A percentile compares a stretch with the other conserved stretches of the same genome.
phyloP scores from a whole-genome alignment of 2,113 vertebrate species.

The Typhlomys cinereus region DNA sequence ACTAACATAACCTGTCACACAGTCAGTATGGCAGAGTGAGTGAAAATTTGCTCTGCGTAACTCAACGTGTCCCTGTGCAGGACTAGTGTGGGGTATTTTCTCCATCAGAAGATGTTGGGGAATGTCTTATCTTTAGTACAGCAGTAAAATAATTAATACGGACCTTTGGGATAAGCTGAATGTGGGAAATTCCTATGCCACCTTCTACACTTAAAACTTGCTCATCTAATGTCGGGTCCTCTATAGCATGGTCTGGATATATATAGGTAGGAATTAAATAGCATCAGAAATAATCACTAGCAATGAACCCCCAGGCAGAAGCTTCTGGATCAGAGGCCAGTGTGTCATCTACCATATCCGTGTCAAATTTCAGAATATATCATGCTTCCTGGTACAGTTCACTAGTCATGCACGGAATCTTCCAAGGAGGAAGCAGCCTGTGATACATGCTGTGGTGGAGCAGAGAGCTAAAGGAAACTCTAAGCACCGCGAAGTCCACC shows the following conservation, averaged over 20 bases:
- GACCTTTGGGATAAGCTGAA: neutral
- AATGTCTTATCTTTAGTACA: neutral
- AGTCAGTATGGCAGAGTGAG: neutral
- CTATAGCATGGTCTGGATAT: neutral
- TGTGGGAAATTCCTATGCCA: neutral
- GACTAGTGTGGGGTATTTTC: neutral
- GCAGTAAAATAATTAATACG: neutral
- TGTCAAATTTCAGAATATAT: neutral
- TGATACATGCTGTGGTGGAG: neutral
- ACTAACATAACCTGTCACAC: neutral
- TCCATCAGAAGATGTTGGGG: neutral
- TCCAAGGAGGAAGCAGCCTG: neutral
- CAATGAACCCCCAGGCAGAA: neutral
- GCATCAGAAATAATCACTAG: neutral
- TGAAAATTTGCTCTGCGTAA: neutral
- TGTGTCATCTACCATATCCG: neutral
- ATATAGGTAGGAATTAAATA: neutral
- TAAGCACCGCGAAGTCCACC: neutral
- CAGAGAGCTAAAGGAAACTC: neutral
- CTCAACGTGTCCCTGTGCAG: neutral
- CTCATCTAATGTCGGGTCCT: neutral
- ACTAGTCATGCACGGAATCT: conserved; percentile 25
- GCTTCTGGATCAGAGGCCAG: neutral
- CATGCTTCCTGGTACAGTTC: neutral
- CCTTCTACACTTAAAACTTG: neutral